Evolutionary conservation across 2,113 vertebrate species (phyloP), one percentile per base, ranked within the genome.

Genomic region (Dryoscopus gambensis): DNA sequence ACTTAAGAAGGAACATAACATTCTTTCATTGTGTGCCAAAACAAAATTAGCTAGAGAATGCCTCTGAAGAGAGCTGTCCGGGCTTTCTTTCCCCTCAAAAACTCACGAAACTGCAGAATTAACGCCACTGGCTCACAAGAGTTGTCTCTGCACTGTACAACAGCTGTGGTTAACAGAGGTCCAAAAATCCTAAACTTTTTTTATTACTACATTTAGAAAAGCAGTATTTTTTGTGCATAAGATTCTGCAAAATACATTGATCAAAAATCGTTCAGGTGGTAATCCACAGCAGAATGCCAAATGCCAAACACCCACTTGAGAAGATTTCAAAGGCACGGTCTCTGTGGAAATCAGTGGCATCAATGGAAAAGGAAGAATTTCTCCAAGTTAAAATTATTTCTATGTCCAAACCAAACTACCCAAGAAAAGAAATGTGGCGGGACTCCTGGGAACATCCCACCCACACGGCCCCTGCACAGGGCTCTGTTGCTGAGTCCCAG

Each of bases 1-100:
- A 79, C 87, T 97, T 89, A 59, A 76, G 84, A 88, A 94, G 84
- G 71, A 95, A 94, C 52, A 89, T 79, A 52, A 11, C 79, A 95
- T 96, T 96, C 95, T 97, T 96, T 69, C 64, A 81, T 60, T 35
- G 50, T 64, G 53, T 82, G 94, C 91, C 88, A 89, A 65, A 57
- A 87, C 68, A 69, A 89, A 89, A 94, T 94, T 96, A 97, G 91
- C 81, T 78, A 77, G 94, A 59, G 78, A 87, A 84, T 57, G 77
- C 62, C 47, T 89, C 95, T 52, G 73, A 25, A 89, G 64, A 91
- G 78, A 74, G 37, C 86, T 49, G 28, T 11, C 71, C 6, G 0
- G 23, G 20, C 19, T 44, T 52, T 63, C 73, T 21, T 50, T 22
- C 6, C 40, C 28, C 46, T 57, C 52, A 56, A 50, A 74, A 10